Evolutionary conservation across 2,888 invertebrate genomes (phyloP), one percentile per base, ranked within the genome.

Genomic region (Seira ritae): DNA sequence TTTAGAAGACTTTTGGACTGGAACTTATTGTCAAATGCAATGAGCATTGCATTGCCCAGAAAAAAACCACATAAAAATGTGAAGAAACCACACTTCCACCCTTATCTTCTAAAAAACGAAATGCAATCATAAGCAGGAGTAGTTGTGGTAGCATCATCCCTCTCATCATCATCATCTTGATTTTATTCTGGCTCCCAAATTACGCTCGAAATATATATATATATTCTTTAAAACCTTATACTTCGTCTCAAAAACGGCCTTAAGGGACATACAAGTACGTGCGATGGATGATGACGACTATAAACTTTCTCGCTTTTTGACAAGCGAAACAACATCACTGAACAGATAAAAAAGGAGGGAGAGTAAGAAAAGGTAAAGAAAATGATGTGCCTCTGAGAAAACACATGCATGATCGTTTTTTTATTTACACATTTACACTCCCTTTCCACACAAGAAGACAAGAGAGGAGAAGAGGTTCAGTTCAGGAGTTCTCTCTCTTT

Each of bases 231-330:
- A 42, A n/a, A n/a, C 73, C 46, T 50, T 8, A 24, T 73, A 24
- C 66, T 80, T 62, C 50, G 71, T 20, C 68, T 69, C 62, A 24
- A 74, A 66, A 73, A 74, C 62, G 37, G 50, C 81, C 75, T 81
- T 75, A 81, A 75, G 81, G 81, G 81, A 81, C 81, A 75, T 80
- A 50, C 68, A 80, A 74, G 80, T 80, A 81, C 81, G 81, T 81
- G 75, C 81, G 81, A 76, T 80, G 80, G 80, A 80, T 80, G 80
- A 74, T 67, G 81, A 73, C 70, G 81, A 73, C 70, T 71, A 71
- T 69, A 75, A 70, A 70, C 80, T 75, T 76, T 75, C 66, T 76
- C 70, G 66, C 75, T 75, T 76, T 62, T 75, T 81, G 81, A 81
- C 81, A 75, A 55, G 75, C 65, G 66, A 81, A n/a, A 66, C 75